Conservation (phyloP, 2,888 invertebrate genomes). For the Mactromeris polynyma region DNA sequence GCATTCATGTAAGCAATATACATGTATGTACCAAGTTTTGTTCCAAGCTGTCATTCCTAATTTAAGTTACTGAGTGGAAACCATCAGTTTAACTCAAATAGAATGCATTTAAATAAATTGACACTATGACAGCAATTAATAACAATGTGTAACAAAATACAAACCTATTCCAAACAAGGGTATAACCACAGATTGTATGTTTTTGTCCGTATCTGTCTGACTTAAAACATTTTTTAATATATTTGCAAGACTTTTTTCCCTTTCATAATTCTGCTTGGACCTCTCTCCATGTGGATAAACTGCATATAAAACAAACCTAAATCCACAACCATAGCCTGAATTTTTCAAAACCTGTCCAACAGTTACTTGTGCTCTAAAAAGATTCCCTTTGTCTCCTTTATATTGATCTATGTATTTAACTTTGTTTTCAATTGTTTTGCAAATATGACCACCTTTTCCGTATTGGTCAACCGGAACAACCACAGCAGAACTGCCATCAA, state of each 20-base stretch:
- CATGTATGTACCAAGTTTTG: too few relatives aligned
- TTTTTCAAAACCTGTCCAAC: background rate
- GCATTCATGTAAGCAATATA: too few relatives aligned
- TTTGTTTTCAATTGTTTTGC: background rate
- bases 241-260: background rate
- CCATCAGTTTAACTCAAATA: too few relatives aligned
- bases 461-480: background rate
- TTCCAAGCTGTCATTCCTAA: too few relatives aligned
- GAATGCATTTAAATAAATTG: too few relatives aligned
- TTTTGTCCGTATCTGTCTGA: background rate
- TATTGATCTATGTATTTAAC: background rate
- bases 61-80: too few relatives aligned
- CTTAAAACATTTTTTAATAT: background rate
- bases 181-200: background rate
- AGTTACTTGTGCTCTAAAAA: background rate
- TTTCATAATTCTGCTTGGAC: background rate
- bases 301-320: background rate
- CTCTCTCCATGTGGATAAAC: background rate
- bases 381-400: background rate
- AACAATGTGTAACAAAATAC: background rate
- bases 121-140: too few relatives aligned
- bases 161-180: constrained; percentile 9
- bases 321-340: constrained; percentile 8
- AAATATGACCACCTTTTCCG: background rate
- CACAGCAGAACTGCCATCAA: background rate